These are phyloP conservation scores for Stegostoma tigrinum DNA, from an alignment of 2,113 vertebrate genomes.

Conservation along the genomic window DNA sequence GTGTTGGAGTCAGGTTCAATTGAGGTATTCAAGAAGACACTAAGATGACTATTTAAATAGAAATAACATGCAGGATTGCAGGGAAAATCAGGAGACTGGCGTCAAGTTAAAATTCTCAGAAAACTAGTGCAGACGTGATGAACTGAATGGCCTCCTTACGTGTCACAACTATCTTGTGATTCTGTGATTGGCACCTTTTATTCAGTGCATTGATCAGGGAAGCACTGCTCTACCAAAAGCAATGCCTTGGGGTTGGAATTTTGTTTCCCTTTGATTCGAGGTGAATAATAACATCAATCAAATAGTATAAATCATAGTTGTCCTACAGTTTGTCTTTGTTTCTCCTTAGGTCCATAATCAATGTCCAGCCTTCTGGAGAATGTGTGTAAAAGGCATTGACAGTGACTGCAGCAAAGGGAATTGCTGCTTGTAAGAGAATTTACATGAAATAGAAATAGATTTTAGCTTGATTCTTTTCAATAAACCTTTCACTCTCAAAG, in stretches of 20 bases:
- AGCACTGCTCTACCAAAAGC: background rate
- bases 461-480: background rate
- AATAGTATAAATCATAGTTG: background rate
- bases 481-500: background rate
- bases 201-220: background rate
- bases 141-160: too few species aligned
- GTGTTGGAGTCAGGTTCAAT: too few species aligned
- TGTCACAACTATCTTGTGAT: too few species aligned
- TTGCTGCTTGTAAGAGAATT: background rate
- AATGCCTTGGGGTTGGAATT: background rate
- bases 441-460: background rate
- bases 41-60: too few species aligned
- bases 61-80: too few species aligned
- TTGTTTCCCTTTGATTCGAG: background rate
- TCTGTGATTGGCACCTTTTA: background rate
- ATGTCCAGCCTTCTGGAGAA: background rate
- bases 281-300: slow-evolving; percentile 28
- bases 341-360: background rate
- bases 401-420: background rate
- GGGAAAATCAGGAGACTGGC: too few species aligned
- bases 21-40: too few species aligned
- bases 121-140: too few species aligned
- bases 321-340: background rate
- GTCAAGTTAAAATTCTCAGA: too few species aligned
- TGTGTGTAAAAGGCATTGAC: background rate